phyloP scores from a whole-genome alignment of 2,113 vertebrate species.

The Ptilonorhynchus violaceus region DNA sequence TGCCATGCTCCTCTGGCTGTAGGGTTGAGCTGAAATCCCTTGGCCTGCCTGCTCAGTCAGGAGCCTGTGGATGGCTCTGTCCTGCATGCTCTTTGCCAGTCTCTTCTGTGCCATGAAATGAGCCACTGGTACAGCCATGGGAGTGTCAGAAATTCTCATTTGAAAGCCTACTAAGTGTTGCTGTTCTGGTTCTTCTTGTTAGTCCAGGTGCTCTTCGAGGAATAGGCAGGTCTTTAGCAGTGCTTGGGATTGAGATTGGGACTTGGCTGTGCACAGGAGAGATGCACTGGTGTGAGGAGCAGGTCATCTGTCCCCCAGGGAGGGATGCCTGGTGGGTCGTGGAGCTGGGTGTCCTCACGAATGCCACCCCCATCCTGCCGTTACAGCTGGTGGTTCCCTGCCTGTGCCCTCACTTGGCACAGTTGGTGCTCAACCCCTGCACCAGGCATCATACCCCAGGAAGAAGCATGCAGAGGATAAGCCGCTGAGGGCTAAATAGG shows the following conservation, averaged over 20 bases:
- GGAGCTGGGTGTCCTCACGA: accelerated
- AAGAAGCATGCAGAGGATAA: not conserved
- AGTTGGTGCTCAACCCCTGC: accelerated
- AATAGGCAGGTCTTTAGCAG: not conserved
- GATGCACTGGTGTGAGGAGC: accelerated
- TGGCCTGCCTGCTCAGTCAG: not conserved
- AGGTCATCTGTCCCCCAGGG: too few species aligned
- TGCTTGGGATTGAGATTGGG: not conserved
- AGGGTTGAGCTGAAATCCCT: not conserved
- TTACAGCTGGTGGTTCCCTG: not conserved
- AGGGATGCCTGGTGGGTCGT: not conserved
- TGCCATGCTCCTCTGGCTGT: not conserved
- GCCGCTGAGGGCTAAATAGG: not conserved
- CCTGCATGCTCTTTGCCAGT: not conserved
- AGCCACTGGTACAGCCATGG: not conserved
- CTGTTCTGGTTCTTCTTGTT: slow-evolving; percentile 6
- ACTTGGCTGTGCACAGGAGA: accelerated
- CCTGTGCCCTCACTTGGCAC: accelerated
- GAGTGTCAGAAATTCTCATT: not conserved
- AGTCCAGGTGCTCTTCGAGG: not conserved
- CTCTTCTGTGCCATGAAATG: not conserved
- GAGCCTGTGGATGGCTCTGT: not conserved
- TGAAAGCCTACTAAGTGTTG: not conserved
- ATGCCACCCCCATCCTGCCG: not conserved
- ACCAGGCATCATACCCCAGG: accelerated